These are phyloP conservation scores for Idaea aversata DNA, from an alignment of 2,888 invertebrate genomes.

Conservation along the genomic window DNA sequence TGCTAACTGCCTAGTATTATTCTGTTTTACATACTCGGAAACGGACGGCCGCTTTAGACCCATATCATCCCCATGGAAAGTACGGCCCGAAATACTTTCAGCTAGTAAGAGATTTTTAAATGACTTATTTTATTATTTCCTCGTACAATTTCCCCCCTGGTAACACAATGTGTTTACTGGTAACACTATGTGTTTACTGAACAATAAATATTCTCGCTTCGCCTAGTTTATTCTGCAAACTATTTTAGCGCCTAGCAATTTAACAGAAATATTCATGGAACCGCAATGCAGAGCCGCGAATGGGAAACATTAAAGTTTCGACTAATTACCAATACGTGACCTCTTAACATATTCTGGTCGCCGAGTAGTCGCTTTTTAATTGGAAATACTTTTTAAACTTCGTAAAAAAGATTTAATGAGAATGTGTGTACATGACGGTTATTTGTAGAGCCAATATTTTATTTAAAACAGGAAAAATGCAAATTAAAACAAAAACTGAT, in stretches of 20 bases:
- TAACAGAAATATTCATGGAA: neutral
- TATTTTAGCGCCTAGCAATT: neutral
- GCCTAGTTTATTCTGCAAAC: neutral
- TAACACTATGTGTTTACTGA: no score
- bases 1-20: neutral
- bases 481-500: no score
- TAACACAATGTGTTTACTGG: no score
- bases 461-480: no score
- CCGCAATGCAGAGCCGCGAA: constrained; percentile 20
- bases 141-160: no score
- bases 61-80: no score
- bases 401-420: neutral
- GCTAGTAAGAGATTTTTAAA: no score
- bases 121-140: no score
- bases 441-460: no score
- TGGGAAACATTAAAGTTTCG: constrained; percentile 24
- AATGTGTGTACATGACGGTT: neutral
- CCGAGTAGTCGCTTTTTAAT: constrained; percentile 15
- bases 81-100: no score
- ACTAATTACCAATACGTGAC: constrained; percentile 31
- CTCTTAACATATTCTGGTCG: constrained; percentile 17
- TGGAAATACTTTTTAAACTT: neutral
- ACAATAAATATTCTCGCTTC: neutral
- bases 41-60: no score
- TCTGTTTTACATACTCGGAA: no score